A percentile compares a stretch with the other conserved stretches of the same genome.
Conservation (phyloP, 2,113 vertebrate species). For the Daboia siamensis region DNA sequence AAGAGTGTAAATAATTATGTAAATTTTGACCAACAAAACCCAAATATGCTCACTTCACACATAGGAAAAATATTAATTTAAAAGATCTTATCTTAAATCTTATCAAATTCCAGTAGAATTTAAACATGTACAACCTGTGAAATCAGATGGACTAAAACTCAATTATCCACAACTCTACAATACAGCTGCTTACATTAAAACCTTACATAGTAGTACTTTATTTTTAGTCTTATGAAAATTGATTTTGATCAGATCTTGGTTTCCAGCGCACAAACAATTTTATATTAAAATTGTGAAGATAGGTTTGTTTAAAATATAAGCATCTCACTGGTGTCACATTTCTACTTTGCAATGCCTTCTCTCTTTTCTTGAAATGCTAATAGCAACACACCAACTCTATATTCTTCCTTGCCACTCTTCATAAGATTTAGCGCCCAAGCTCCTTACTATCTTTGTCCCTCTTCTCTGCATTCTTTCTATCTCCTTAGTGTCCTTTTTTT, state of each 20-base stretch:
- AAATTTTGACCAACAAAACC: neutral
- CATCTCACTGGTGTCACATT: too few species aligned
- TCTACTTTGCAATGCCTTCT: too few species aligned
- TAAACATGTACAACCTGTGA: neutral
- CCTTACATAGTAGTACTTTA: neutral
- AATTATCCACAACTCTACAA: too few species aligned
- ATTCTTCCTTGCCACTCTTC: neutral
- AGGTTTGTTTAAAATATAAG: neutral
- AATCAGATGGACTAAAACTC: neutral
- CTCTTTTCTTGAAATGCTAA: neutral
- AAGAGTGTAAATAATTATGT: neutral
- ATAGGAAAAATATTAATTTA: neutral
- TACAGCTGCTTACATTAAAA: neutral
- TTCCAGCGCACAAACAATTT: neutral
- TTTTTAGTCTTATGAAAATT: neutral
- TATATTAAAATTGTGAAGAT: neutral
- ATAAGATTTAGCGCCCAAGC: too few species aligned
- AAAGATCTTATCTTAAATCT: neutral
- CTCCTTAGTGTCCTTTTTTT: too few species aligned
- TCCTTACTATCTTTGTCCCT: too few species aligned
- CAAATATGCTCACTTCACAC: neutral
- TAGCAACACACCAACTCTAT: neutral
- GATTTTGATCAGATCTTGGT: neutral
- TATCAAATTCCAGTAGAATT: neutral
- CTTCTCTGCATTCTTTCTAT: too few species aligned